These are phyloP conservation scores for Tholera decimalis DNA, from an alignment of 2,888 invertebrate species.

Conservation along the genomic window DNA sequence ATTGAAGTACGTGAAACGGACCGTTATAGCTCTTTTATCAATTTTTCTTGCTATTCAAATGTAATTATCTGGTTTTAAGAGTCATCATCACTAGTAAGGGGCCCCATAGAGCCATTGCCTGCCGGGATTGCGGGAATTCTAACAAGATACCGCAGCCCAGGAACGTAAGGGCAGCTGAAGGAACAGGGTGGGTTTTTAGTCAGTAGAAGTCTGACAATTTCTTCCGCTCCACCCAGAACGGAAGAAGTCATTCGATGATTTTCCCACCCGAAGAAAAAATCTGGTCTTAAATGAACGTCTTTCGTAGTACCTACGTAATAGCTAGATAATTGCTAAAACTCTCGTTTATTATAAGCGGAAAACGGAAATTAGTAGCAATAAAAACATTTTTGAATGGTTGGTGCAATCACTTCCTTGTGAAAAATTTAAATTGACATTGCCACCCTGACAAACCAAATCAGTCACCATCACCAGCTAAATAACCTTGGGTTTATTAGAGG, in stretches of 20 bases:
- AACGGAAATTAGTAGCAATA: constrained; percentile 21
- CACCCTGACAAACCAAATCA: background rate
- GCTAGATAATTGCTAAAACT: constrained; percentile 4
- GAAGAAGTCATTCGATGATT: too few species aligned
- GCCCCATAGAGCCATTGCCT: too few species aligned
- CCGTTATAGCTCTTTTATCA: constrained; percentile 4
- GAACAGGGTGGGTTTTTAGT: too few species aligned
- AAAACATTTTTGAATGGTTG: constrained; percentile 1
- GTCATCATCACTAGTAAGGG: too few species aligned
- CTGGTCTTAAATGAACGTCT: background rate
- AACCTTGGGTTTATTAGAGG: background rate
- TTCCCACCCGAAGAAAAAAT: too few species aligned
- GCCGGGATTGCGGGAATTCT: too few species aligned
- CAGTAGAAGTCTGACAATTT: too few species aligned
- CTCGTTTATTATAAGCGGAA: constrained; percentile 3
- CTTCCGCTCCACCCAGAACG: too few species aligned
- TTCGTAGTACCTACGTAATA: background rate
- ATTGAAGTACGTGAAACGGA: constrained; percentile 13
- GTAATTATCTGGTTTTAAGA: constrained; percentile 14
- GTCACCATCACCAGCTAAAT: background rate
- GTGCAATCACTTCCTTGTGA: constrained; percentile 3
- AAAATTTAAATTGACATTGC: constrained; percentile 28
- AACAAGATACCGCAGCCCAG: too few species aligned
- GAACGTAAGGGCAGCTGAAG: too few species aligned
- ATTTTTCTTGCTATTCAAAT: constrained; percentile 21